Base-by-base conservation (phyloP, 2,113 vertebrate genomes). In the Corythoichthys intestinalis region DNA sequence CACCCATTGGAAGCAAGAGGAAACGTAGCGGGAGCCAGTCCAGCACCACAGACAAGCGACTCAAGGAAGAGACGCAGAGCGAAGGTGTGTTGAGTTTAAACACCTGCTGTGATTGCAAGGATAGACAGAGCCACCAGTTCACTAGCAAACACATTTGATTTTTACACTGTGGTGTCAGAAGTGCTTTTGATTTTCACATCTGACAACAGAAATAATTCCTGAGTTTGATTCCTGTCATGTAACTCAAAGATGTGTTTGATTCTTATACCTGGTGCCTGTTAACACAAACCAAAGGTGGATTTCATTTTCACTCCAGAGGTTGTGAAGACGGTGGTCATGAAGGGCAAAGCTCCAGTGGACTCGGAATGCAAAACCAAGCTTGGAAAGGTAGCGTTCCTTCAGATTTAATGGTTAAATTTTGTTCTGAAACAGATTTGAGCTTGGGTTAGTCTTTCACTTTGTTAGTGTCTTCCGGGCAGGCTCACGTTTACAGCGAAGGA, bases 291-390 rank as follows among this genome's bases (percentile, higher is more conserved):
- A n/a, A 62, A 44, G 61, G 8, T 41, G 41, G 17, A 13, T 41
- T 38, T 61, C 15, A 9, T 63, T 63, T 15, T 63, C 14, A 49
- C 28, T 65, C 39, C 81, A 95, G 93, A 93, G 63, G 86, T 91
- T 8, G 91, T 95, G 78, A 94, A 87, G 89, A 94, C 90, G 0
- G 78, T 97, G 77, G 78, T 95, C 46, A 85, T 96, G 88, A 97
- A 96, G 75, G 94, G 95, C 41, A 96, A 92, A 89, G 94, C 91
- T 37, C 95, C 95, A 0, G 92, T 96, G 66, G 95, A 97, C 74
- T 13, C 87, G 1, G 95, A 96, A 76, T 97, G 94, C 67, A 90
- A 90, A 76, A 78, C 82, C 65, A 95, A 95, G 74, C 68, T 93
- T 1, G 94, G 93, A 70, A 94, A 93, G 93, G 95, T 96, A 79